Evolutionary conservation across 53 echinoderm and acorn worm genomes (phyloP).

Genomic region (Holothuria scabra): DNA sequence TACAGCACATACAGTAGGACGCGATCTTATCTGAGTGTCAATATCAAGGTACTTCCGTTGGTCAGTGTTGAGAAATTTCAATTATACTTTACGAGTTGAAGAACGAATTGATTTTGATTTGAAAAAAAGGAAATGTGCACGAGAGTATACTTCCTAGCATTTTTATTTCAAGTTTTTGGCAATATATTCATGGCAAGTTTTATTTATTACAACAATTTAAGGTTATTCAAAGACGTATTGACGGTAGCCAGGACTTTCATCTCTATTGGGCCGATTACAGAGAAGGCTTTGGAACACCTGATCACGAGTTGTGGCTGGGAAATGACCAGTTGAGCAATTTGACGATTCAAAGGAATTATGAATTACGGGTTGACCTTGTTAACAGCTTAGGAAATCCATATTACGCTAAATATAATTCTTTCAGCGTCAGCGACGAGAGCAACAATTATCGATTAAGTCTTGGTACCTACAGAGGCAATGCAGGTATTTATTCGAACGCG

Average conservation of each 20-base stretch:
- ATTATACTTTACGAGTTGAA: too few species aligned
- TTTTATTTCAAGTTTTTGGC: too few species aligned
- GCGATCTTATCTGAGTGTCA: too few species aligned
- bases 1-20: too few species aligned
- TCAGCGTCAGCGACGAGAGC: constrained; percentile 57
- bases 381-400: constrained; percentile 44
- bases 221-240: constrained; percentile 68
- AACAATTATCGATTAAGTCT: constrained; percentile 59
- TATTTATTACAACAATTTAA: background rate
- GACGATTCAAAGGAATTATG: constrained; percentile 52
- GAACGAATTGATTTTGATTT: too few species aligned
- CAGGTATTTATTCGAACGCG: constrained; percentile 52
- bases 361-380: constrained; percentile 59
- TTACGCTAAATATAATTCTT: constrained; percentile 65
- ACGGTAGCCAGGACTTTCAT: constrained; percentile 60
- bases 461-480: constrained; percentile 63
- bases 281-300: constrained; percentile 64
- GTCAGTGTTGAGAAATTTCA: too few species aligned
- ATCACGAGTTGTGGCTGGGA: constrained; percentile 72
- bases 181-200: too few species aligned
- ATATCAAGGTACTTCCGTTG: too few species aligned
- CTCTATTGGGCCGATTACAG: constrained; percentile 61
- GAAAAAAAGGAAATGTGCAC: too few species aligned
- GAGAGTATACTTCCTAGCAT: too few species aligned
- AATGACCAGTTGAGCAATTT: constrained; percentile 65